Conservation (phyloP, 2,888 invertebrate species). For the Ephialtes manifestator region DNA sequence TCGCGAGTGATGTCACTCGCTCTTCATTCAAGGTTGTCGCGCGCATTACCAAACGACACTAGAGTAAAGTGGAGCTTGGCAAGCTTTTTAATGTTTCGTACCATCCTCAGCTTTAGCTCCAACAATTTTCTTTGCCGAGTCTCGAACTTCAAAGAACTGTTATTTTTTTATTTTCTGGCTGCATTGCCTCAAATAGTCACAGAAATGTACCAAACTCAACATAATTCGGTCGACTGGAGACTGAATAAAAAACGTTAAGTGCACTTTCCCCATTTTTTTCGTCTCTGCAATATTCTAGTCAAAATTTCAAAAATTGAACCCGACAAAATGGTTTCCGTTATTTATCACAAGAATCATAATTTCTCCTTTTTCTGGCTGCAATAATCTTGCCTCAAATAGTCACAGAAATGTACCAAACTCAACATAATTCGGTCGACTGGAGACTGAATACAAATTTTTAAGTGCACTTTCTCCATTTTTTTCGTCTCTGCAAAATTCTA, state of each 20-base stretch:
- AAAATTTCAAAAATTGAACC: background rate
- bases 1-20: slow-evolving; percentile 55
- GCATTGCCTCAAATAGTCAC: background rate
- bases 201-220: background rate
- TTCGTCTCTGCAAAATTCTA: background rate
- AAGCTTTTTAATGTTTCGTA: slow-evolving; percentile 4
- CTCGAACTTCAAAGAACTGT: background rate
- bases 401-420: background rate
- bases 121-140: background rate
- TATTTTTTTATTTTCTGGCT: background rate
- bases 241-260: background rate
- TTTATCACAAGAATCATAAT: background rate
- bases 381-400: background rate
- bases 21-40: slow-evolving; percentile 50
- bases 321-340: too few species aligned
- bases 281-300: background rate
- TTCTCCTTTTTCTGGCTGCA: background rate
- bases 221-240: background rate
- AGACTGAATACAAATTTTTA: background rate
- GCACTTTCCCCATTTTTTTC: background rate
- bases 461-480: background rate
- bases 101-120: slow-evolving; percentile 5
- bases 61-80: slow-evolving; percentile 13
- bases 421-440: background rate
- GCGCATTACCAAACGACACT: slow-evolving; percentile 31